These are phyloP conservation scores for Peromyscus californicus DNA, from an alignment of 2,113 vertebrate species.

Conservation along the genomic window DNA sequence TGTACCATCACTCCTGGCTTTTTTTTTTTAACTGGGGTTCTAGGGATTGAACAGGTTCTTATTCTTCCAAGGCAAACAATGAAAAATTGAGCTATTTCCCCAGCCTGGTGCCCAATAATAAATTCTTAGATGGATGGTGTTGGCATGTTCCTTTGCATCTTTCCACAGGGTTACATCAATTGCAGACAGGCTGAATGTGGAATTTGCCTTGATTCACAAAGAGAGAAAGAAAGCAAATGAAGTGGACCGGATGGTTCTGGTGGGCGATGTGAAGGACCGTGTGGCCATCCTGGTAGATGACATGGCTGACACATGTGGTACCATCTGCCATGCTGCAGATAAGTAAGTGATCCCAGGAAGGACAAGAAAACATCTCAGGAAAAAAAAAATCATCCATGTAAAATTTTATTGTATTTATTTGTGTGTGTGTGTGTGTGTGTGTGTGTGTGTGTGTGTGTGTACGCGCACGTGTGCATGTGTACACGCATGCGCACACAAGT, in stretches of 20 bases:
- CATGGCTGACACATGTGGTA: slow-evolving; percentile 98
- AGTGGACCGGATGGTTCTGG: slow-evolving; percentile 97
- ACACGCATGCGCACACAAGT: background rate
- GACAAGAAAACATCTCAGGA: background rate
- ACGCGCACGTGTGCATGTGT: accelerated
- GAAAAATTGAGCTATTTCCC: background rate
- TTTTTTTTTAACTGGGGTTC: background rate
- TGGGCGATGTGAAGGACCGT: slow-evolving; percentile 95
- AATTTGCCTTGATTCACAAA: slow-evolving; percentile 98
- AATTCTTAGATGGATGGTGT: background rate
- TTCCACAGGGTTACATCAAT: slow-evolving; percentile 94
- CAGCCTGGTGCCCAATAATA: background rate
- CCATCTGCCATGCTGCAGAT: slow-evolving; percentile 96
- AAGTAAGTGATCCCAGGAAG: slow-evolving; percentile 88
- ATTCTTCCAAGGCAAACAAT: background rate
- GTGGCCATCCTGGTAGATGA: slow-evolving; percentile 97
- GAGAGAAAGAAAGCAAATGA: slow-evolving; percentile 98
- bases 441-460: background rate
- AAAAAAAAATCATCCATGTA: background rate
- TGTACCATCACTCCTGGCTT: background rate
- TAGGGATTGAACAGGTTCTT: background rate
- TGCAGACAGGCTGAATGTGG: slow-evolving; percentile 96
- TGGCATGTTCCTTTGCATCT: background rate
- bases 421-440: background rate
- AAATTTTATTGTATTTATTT: background rate